These are phyloP conservation scores for Beris chalybata DNA, from an alignment of 2,888 invertebrate genomes.

Conservation along the genomic window DNA sequence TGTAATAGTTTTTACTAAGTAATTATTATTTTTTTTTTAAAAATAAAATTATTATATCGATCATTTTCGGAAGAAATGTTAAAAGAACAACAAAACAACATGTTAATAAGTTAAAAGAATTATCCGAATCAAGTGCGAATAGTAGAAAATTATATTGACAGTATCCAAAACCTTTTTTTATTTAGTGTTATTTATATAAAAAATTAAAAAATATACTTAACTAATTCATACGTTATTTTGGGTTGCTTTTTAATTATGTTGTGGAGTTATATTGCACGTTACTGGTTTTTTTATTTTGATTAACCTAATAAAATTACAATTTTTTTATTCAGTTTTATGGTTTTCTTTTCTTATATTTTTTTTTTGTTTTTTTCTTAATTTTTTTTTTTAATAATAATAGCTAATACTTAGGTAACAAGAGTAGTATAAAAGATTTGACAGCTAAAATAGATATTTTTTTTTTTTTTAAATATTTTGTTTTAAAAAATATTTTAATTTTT, in stretches of 20 bases:
- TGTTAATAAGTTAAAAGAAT: background rate
- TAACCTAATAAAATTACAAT: slow-evolving; percentile 10
- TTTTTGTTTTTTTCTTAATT: slow-evolving; percentile 28
- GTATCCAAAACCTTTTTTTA: background rate
- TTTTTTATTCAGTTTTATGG: background rate
- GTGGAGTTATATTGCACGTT: slow-evolving; percentile 35
- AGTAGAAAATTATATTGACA: background rate
- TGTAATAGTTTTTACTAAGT: slow-evolving; percentile 26
- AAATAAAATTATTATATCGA: too few species aligned
- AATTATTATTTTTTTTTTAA: background rate
- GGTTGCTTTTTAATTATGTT: slow-evolving; percentile 19
- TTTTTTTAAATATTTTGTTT: slow-evolving; percentile 34
- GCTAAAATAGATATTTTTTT: slow-evolving; percentile 39
- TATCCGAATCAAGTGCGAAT: too few species aligned
- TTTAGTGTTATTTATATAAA: slow-evolving; percentile 3
- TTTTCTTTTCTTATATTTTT: slow-evolving; percentile 24
- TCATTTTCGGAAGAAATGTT: too few species aligned
- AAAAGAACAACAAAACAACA: too few species aligned
- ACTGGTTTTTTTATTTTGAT: slow-evolving; percentile 20
- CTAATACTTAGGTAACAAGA: slow-evolving; percentile 40
- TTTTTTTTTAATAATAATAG: slow-evolving; percentile 35
- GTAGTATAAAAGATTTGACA: slow-evolving; percentile 40
- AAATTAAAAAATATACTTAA: background rate
- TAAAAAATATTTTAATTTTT: slow-evolving; percentile 36
- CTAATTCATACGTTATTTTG: slow-evolving; percentile 15